phyloP scores from a whole-genome alignment of 2,888 invertebrate species.

The Epirrhoe alternata region DNA sequence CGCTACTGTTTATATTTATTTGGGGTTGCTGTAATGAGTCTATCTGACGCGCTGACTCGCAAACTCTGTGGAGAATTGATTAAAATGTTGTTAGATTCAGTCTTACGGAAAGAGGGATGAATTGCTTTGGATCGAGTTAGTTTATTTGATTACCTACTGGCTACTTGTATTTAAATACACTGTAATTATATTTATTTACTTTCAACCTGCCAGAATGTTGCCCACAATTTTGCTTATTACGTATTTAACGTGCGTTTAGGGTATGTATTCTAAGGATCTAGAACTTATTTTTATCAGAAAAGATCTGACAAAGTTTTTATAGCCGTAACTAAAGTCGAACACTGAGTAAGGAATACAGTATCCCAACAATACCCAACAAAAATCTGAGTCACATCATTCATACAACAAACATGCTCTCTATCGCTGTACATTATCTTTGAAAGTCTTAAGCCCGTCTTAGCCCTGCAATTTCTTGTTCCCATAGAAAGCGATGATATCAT shows the following conservation, averaged over 20 bases:
- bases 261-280: too few species aligned
- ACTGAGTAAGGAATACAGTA: too few species aligned
- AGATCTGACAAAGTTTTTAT: too few species aligned
- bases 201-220: too few species aligned
- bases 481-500: slow-evolving; percentile 54
- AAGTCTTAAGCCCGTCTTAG: slow-evolving; percentile 12
- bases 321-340: too few species aligned
- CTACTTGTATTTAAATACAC: slow-evolving; percentile 6
- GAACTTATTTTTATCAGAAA: too few species aligned
- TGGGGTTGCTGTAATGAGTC: slow-evolving; percentile 83
- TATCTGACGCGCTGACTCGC: slow-evolving; percentile 83
- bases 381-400: background rate
- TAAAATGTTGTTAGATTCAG: slow-evolving; percentile 83
- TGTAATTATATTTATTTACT: background rate
- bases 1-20: slow-evolving; percentile 84
- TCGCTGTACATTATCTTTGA: background rate
- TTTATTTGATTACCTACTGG: slow-evolving; percentile 63
- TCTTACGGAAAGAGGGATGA: slow-evolving; percentile 77
- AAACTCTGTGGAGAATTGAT: slow-evolving; percentile 84
- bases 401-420: background rate
- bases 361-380: too few species aligned
- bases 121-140: slow-evolving; percentile 68
- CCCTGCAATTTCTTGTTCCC: slow-evolving; percentile 27
- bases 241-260: too few species aligned
- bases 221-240: too few species aligned